Evolutionary conservation across 2,888 invertebrate species (phyloP), one percentile per base, ranked within the genome.

Genomic region (Macropis europaea): DNA sequence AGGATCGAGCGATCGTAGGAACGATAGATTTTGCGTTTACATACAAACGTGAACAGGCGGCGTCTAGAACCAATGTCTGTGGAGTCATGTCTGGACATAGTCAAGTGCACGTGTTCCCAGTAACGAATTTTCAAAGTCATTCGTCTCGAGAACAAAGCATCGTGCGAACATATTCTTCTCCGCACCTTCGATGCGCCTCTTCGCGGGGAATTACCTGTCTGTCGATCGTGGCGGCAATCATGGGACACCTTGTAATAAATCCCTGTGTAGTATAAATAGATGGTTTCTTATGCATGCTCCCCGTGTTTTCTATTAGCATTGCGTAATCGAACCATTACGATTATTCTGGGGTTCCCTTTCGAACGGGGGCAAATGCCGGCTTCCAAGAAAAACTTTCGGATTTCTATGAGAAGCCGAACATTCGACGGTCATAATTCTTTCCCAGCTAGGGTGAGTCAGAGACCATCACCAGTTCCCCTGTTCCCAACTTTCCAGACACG

Each of bases 371-470:
- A 69, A 72, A 72, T 59, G 57, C 15, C n/a, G 56, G 50, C 9
- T 50, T 71, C 71, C 56, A 67, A 67, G 60, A 70, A 73, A 73
- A 77, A 56, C 73, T 15, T n/a, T n/a, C 40, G 56, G 53, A 71
- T 60, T 70, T 71, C 61, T 71, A 64, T 54, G 64, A 75, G 62
- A 73, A 45, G 40, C 24, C 13, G 62, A 63, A 62, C 74, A 79
- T 66, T 69, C 70, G 72, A 64, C 52, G 72, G 47, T 57, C 67
- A 69, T 77, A 75, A 77, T 79, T 79, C 67, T 75, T 64, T 60
- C 45, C 38, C 52, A 43, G 40, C 56, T 47, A 75, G 60, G 79
- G 81, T 80, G 79, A 80, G 77, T 80, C 79, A 79, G 70, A 71
- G 67, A 64, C 54, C 59, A 66, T 77, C 76, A 24, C 48, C 56